Base-by-base conservation (phyloP, 1,140 invertebrate genomes). In the Orussus abietinus region DNA sequence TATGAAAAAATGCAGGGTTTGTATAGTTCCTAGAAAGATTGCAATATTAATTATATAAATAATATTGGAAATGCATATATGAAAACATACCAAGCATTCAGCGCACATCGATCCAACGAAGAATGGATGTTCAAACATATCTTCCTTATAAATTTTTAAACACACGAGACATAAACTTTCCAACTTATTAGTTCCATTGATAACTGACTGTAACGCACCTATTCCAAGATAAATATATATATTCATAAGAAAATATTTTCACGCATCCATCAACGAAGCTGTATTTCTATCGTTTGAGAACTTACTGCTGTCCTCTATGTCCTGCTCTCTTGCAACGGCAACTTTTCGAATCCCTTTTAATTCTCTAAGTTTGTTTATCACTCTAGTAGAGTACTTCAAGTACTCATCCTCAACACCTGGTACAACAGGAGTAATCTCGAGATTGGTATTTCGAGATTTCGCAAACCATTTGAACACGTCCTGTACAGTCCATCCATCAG, bases 1-100 rank as follows among this genome's bases (percentile, higher is more conserved):
- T 56, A 64, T 11, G 62, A 55, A 33, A 64, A 69, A 36, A 70
- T 53, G 10, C 53, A 58, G n/a, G 67, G 59, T 32, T 59, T 55
- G 20, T 58, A 67, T 2, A 45, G 34, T 22, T 57, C 48, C 65
- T 68, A 15, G 34, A 62, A 56, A 33, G 5, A 31, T 17, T 20
- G 10, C 3, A 39, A 34, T 17, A 28, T 1, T 5, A 34, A n/a
- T 30, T 25, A 28, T 2, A 28, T 17, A 15, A 26, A 11, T 19
- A 29, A 9, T 34, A 30, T 15, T 44, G 25, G 17, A 20, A 40
- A 26, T 2, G 30, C 10, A 30, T 30, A 34, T 31, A 30, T 41
- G 33, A 26, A 31, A 13, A 47, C 43, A n/a, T 58, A 66, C 67
- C 55, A 53, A 55, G 31, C 67, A 70, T 29, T 53, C 30, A 20